Conservation (phyloP, 2,888 invertebrate species). For the Calameuta idolon region DNA sequence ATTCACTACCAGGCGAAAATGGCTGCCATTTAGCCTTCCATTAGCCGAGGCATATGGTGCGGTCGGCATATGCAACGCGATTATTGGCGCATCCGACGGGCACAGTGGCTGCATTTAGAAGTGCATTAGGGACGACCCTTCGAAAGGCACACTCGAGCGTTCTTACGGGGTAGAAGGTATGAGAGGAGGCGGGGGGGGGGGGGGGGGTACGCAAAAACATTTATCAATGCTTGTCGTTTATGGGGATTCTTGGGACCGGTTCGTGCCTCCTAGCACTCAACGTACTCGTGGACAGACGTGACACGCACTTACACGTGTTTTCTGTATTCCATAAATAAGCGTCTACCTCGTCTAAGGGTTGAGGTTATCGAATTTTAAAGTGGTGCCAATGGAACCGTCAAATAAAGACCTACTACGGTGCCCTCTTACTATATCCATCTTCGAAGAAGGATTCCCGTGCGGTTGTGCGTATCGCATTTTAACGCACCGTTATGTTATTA, state of each 20-base stretch:
- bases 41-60: slow-evolving; percentile 33
- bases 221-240: slow-evolving; percentile 3
- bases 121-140: slow-evolving; percentile 2
- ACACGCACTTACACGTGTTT: slow-evolving; percentile 37
- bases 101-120: slow-evolving; percentile 10
- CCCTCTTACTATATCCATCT: background rate
- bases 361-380: background rate
- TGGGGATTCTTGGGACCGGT: slow-evolving; percentile 2
- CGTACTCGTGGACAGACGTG: slow-evolving; percentile 28
- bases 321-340: slow-evolving; percentile 13
- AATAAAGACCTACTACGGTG: background rate
- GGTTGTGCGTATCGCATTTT: slow-evolving; percentile 15
- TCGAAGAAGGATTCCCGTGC: background rate
- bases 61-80: background rate
- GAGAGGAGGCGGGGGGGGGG: background rate
- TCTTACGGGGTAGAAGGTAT: slow-evolving; percentile 1
- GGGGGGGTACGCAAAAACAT: background rate
- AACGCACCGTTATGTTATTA: slow-evolving; percentile 34
- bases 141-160: background rate
- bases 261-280: background rate
- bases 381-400: background rate
- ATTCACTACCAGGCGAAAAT: slow-evolving; percentile 1
- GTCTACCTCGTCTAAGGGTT: background rate
- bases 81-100: slow-evolving; percentile 9
- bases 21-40: slow-evolving; percentile 16